Evolutionary conservation across 2,888 invertebrate genomes (phyloP).

Genomic region (Chrysina gloriosa): DNA sequence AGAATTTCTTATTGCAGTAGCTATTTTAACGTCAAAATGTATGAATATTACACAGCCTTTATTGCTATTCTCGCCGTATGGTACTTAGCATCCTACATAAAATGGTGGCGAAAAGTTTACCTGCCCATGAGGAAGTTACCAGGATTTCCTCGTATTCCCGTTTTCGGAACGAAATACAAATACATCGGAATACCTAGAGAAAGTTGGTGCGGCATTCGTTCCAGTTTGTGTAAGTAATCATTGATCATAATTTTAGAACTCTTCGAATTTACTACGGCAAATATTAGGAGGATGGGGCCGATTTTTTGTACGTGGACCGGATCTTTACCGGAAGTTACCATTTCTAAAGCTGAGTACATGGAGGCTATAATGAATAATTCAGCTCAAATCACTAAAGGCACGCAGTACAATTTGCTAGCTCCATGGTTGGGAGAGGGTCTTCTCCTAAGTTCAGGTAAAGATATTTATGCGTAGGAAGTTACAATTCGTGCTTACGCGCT

Average conservation of each 20-base stretch:
- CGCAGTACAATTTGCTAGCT: neutral
- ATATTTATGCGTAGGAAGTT: too few relatives aligned
- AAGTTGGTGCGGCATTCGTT: too few relatives aligned
- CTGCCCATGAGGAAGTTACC: conserved; percentile 36
- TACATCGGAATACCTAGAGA: neutral
- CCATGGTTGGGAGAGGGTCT: neutral
- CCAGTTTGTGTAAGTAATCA: too few relatives aligned
- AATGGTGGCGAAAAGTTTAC: conserved; percentile 20
- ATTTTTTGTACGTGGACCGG: conserved; percentile 14
- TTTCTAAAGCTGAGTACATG: conserved; percentile 7
- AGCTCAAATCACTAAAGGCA: neutral
- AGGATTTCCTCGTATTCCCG: conserved; percentile 48
- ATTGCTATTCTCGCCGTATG: too few relatives aligned
- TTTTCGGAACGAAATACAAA: conserved; percentile 47
- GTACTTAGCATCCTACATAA: neutral
- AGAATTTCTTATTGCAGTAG: too few relatives aligned
- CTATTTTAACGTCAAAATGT: too few relatives aligned
- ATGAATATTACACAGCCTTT: too few relatives aligned
- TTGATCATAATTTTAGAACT: neutral
- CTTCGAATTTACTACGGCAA: neutral
- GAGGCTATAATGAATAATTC: conserved; percentile 14
- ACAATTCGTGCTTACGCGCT: too few relatives aligned
- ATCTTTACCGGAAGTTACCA: neutral
- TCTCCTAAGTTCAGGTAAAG: neutral
- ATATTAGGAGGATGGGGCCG: neutral